Evolutionary conservation across 2,888 invertebrate genomes (phyloP).

Genomic region (Rhaphigaster nebulosa): DNA sequence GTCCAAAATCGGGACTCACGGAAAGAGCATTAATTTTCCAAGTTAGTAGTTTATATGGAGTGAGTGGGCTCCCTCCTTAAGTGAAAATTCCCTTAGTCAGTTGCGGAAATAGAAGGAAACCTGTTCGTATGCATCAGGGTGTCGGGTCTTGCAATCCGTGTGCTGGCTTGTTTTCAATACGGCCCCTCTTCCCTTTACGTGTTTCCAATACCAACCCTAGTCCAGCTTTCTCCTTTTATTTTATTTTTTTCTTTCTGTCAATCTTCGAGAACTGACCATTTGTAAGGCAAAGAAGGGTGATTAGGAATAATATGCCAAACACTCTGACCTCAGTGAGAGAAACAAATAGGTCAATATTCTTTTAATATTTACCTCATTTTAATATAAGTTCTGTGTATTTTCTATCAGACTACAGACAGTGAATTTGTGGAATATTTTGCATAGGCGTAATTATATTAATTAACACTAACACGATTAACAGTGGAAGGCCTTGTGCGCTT

Average conservation of each 20-base stretch:
- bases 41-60: conserved; percentile 47
- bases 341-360: neutral
- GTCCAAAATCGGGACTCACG: conserved; percentile 20
- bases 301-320: neutral
- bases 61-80: conserved; percentile 26
- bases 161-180: conserved; percentile 50
- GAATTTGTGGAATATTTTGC: too few species aligned
- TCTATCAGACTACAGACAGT: too few species aligned
- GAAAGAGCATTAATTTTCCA: conserved; percentile 45
- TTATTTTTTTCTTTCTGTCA: conserved; percentile 17
- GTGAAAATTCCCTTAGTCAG: conserved; percentile 56
- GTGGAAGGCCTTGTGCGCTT: too few species aligned
- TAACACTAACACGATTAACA: too few species aligned
- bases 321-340: neutral
- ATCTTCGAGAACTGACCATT: neutral
- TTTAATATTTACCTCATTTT: too few species aligned
- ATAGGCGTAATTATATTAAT: too few species aligned
- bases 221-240: conserved; percentile 21
- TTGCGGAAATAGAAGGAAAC: conserved; percentile 52
- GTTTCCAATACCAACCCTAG: conserved; percentile 27
- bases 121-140: conserved; percentile 54
- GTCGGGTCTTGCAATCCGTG: conserved; percentile 25
- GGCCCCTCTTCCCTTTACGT: conserved; percentile 30
- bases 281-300: neutral
- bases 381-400: too few species aligned